Evolutionary conservation across 2,113 vertebrate species (phyloP).

Genomic region (Vidua macroura): DNA sequence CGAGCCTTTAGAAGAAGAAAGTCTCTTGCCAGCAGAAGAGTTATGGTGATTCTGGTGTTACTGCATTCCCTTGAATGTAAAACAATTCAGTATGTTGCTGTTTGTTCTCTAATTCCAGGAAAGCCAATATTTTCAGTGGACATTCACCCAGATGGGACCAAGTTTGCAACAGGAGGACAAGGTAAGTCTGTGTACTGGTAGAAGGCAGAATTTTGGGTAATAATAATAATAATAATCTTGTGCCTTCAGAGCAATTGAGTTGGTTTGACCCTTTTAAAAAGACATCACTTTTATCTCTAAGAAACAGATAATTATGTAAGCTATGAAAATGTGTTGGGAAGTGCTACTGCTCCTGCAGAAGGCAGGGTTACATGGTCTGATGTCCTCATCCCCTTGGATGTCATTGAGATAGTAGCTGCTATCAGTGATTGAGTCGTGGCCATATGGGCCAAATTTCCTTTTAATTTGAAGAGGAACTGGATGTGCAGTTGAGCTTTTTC

Average conservation of each 20-base stretch:
- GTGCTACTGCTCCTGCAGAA: not conserved
- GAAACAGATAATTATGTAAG: not conserved
- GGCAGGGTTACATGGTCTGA: not conserved
- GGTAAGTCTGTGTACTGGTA: slow-evolving; percentile 67
- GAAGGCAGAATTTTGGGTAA: not conserved
- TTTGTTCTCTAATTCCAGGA: slow-evolving; percentile 73
- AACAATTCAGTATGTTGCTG: not conserved
- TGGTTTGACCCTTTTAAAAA: not conserved
- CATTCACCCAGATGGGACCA: slow-evolving; percentile 97
- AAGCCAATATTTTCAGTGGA: slow-evolving; percentile 99
- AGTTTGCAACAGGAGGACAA: slow-evolving; percentile 98
- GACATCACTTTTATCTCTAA: not conserved
- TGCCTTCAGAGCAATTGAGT: not conserved
- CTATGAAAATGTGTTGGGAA: not conserved
- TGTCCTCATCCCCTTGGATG: not conserved
- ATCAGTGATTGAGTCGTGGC: not conserved
- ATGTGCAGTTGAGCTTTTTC: slow-evolving; percentile 7
- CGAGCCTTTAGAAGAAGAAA: not conserved
- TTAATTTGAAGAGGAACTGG: not conserved
- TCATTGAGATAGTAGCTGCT: not conserved
- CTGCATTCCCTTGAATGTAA: not conserved
- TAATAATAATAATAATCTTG: not conserved
- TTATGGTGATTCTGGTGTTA: not conserved
- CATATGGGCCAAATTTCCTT: not conserved
- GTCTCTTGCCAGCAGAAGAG: not conserved